A percentile compares a stretch with the other conserved stretches of the same genome.
phyloP scores from a whole-genome alignment of 2,113 vertebrate species.

The Anolis sagrei region DNA sequence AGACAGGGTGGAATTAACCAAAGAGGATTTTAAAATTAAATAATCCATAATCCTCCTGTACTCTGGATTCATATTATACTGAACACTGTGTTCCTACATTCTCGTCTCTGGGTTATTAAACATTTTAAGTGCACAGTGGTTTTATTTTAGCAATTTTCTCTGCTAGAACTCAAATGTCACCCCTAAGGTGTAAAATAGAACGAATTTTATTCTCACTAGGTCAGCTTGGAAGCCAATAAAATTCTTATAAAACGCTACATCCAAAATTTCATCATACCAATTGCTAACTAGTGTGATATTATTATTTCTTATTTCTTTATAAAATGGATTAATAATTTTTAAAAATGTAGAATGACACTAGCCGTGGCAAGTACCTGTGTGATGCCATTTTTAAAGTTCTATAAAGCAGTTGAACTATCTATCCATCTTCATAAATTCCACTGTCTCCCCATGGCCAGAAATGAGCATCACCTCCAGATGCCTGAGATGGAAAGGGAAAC shows the following conservation, averaged over 20 bases:
- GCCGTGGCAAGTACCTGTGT: neutral
- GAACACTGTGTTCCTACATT: slow-evolving; percentile 31
- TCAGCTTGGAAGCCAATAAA: neutral
- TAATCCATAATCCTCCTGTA: slow-evolving; percentile 39
- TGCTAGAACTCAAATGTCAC: neutral
- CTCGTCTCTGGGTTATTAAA: slow-evolving; percentile 11
- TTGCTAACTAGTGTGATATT: neutral
- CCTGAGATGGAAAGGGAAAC: too few species aligned
- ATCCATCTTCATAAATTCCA: neutral
- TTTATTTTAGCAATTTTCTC: slow-evolving; percentile 16
- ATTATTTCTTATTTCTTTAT: neutral
- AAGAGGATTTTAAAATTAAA: slow-evolving; percentile 45
- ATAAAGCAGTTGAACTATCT: neutral
- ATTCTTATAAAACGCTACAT: neutral
- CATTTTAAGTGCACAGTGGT: neutral
- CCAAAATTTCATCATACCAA: neutral
- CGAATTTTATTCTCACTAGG: neutral
- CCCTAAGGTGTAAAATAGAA: neutral
- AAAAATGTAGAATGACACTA: neutral
- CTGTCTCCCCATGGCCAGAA: too few species aligned
- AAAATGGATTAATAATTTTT: neutral
- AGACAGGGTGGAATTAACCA: slow-evolving; percentile 33
- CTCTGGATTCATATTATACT: slow-evolving; percentile 32
- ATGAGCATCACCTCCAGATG: too few species aligned
- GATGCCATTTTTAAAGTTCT: neutral